These are phyloP conservation scores for Trissolcus basalis DNA, from an alignment of 1,140 invertebrate genomes.

Conservation along the genomic window DNA sequence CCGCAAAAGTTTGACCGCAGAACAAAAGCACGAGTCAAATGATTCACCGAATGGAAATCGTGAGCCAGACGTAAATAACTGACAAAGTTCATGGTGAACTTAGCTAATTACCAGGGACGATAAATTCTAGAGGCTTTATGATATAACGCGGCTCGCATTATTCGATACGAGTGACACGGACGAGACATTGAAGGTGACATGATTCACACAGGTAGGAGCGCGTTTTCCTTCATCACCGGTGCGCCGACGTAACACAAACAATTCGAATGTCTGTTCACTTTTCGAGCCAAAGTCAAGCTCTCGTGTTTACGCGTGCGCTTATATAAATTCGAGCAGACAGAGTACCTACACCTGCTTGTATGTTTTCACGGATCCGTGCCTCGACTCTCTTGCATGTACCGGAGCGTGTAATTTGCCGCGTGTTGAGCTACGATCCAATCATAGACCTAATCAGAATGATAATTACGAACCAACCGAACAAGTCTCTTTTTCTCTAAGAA, in stretches of 20 bases:
- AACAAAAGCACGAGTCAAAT: slow-evolving; percentile 37
- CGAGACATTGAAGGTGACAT: slow-evolving; percentile 64
- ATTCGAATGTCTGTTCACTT: slow-evolving; percentile 50
- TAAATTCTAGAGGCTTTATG: slow-evolving; percentile 61
- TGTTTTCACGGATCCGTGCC: slow-evolving; percentile 56
- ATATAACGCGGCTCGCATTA: slow-evolving; percentile 43
- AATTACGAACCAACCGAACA: slow-evolving; percentile 21
- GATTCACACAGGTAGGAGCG: slow-evolving; percentile 11
- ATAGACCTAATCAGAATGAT: slow-evolving; percentile 60
- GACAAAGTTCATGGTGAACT: slow-evolving; percentile 37
- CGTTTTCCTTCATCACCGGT: slow-evolving; percentile 34
- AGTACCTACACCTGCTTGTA: slow-evolving; percentile 44
- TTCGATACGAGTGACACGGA: slow-evolving; percentile 65
- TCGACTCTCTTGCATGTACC: slow-evolving; percentile 49
- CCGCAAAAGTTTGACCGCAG: slow-evolving; percentile 38
- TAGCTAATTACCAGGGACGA: slow-evolving; percentile 73
- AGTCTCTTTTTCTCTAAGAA: too few species aligned
- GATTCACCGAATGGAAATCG: slow-evolving; percentile 29
- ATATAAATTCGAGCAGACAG: slow-evolving; percentile 55
- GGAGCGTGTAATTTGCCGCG: slow-evolving; percentile 57
- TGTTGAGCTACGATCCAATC: slow-evolving; percentile 54
- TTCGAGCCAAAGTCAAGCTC: slow-evolving; percentile 44
- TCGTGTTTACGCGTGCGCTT: slow-evolving; percentile 51
- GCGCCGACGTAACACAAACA: slow-evolving; percentile 38
- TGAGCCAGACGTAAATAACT: slow-evolving; percentile 49